Percentiles rank a stretch among this genome's conserved stretches.
phyloP scores from a whole-genome alignment of 2,113 vertebrate genomes.

The Proteles cristata region DNA sequence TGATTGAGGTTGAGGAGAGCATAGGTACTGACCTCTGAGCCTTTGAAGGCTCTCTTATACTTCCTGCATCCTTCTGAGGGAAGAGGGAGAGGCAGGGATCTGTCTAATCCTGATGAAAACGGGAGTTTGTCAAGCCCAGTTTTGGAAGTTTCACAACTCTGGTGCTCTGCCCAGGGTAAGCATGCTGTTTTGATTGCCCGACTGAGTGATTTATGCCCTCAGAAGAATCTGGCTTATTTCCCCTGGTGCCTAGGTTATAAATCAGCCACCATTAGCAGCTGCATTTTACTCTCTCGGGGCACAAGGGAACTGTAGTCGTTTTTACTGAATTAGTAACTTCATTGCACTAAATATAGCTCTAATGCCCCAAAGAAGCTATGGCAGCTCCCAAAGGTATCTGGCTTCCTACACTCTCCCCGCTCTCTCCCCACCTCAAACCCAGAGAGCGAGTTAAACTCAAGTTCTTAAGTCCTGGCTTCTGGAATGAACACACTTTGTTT shows the following conservation, averaged over 20 bases:
- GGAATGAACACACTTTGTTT: slow-evolving; percentile 36
- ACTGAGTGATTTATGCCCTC: slow-evolving; percentile 70
- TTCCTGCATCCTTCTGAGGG: neutral
- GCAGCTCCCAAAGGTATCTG: slow-evolving; percentile 64
- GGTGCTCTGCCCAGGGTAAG: slow-evolving; percentile 17
- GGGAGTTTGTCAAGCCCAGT: neutral
- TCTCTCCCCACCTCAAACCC: neutral
- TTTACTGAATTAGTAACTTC: slow-evolving; percentile 76
- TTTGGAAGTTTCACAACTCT: slow-evolving; percentile 55
- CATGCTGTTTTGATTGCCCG: slow-evolving; percentile 48
- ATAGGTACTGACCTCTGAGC: neutral
- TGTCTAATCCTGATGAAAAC: slow-evolving; percentile 15
- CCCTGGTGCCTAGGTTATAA: slow-evolving; percentile 59
- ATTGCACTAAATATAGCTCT: slow-evolving; percentile 65
- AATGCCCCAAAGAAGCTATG: slow-evolving; percentile 39
- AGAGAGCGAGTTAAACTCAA: slow-evolving; percentile 13
- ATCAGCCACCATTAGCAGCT: slow-evolving; percentile 70
- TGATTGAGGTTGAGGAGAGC: neutral
- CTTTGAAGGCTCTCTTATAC: neutral
- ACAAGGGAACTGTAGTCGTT: slow-evolving; percentile 36
- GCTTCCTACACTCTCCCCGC: neutral
- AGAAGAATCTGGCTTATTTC: slow-evolving; percentile 67
- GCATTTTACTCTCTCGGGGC: slow-evolving; percentile 50
- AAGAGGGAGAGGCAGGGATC: neutral
- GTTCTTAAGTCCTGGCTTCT: slow-evolving; percentile 24